Conservation (phyloP, 2,888 invertebrate genomes). For the Ectemnius cavifrons region DNA sequence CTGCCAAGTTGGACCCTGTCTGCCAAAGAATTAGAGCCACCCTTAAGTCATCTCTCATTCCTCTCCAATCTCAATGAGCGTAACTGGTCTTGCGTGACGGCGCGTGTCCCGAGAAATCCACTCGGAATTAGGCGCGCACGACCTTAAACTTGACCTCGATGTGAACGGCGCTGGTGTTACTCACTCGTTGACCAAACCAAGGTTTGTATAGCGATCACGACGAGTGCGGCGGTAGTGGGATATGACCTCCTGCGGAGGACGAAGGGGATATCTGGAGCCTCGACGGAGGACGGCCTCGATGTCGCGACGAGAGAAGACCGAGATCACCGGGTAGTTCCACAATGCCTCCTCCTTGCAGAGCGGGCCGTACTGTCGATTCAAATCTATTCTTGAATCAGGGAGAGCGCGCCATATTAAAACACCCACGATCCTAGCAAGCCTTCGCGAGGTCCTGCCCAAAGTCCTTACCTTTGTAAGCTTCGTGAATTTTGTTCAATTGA, state of each 20-base stretch:
- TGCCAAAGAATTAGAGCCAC: constrained; percentile 64
- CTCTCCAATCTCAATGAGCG: no score
- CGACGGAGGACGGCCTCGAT: constrained; percentile 88
- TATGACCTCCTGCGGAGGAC: constrained; percentile 91
- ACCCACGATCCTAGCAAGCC: constrained; percentile 1
- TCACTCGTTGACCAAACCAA: constrained; percentile 91
- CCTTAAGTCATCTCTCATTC: not conserved
- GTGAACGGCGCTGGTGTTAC: constrained; percentile 66
- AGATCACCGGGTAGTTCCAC: constrained; percentile 86
- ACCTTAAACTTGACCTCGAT: constrained; percentile 51
- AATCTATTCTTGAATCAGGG: constrained; percentile 75
- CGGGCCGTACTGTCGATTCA: constrained; percentile 82
- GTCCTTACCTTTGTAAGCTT: constrained; percentile 86
- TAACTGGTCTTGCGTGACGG: no score
- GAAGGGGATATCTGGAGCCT: constrained; percentile 86
- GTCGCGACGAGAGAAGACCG: constrained; percentile 84
- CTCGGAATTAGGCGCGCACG: constrained; percentile 23
- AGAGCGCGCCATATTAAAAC: constrained; percentile 58
- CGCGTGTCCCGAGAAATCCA: not conserved
- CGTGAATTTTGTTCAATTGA: constrained; percentile 86
- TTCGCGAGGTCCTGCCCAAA: not conserved
- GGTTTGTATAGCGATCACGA: constrained; percentile 89
- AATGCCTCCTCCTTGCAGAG: constrained; percentile 89
- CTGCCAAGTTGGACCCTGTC: constrained; percentile 89
- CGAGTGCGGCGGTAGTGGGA: constrained; percentile 86